A percentile compares a stretch with the other conserved stretches of the same genome.
Conservation (phyloP, 2,113 vertebrate genomes). For the Vidua macroura region DNA sequence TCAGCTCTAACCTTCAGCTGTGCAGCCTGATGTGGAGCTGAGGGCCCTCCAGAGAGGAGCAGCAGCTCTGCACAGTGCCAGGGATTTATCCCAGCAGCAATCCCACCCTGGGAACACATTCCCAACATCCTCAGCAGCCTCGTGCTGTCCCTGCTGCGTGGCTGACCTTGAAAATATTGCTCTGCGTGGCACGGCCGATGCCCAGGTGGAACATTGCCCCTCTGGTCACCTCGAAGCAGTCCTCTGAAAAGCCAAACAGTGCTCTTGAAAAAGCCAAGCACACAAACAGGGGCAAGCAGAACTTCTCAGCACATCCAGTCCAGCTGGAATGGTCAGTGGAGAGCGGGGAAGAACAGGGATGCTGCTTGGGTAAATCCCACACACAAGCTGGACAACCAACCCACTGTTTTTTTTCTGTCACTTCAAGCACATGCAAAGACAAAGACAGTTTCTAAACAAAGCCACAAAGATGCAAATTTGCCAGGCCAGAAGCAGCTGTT, state of each 20-base stretch:
- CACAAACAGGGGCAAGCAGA: not conserved
- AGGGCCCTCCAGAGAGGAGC: not conserved
- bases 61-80: not conserved
- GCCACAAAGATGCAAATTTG: not conserved
- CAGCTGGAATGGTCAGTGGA: not conserved
- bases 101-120: not conserved
- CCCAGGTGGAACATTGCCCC: constrained; percentile 91
- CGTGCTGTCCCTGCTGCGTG: not conserved
- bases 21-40: not conserved
- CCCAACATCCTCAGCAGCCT: not conserved
- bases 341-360: not conserved
- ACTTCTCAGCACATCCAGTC: not conserved
- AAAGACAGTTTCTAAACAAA: not conserved
- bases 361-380: not conserved
- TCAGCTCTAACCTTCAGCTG: not conserved
- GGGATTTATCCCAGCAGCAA: not conserved
- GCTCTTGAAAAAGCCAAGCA: not conserved
- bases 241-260: constrained; percentile 79
- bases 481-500: not conserved
- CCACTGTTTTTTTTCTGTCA: not conserved
- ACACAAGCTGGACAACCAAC: not conserved
- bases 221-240: constrained; percentile 85
- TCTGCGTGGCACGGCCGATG: constrained; percentile 77
- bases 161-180: constrained; percentile 89
- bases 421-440: not conserved